Evolutionary conservation across 2,888 invertebrate genomes (phyloP).

Genomic region (Athalia circularis): DNA sequence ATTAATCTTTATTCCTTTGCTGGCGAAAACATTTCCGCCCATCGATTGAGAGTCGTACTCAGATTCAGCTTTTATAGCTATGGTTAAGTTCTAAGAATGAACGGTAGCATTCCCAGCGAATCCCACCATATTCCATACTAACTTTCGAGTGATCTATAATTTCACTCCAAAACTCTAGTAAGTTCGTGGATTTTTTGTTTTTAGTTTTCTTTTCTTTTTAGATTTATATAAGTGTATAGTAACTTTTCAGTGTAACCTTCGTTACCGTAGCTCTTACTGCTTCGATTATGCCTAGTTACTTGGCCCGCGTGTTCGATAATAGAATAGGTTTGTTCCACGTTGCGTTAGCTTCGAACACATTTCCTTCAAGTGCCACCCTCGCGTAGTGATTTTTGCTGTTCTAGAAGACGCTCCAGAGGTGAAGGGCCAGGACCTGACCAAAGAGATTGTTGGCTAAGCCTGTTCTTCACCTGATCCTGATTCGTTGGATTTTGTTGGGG

Average conservation of each 20-base stretch:
- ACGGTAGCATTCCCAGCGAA: slow-evolving; percentile 26
- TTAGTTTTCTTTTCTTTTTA: slow-evolving; percentile 47
- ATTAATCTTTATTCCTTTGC: not conserved
- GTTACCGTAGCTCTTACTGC: slow-evolving; percentile 41
- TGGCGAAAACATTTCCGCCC: slow-evolving; percentile 25
- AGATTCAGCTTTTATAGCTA: slow-evolving; percentile 32
- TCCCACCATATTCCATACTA: slow-evolving; percentile 34
- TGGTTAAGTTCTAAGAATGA: slow-evolving; percentile 27
- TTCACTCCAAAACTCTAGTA: slow-evolving; percentile 17
- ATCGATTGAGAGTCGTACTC: slow-evolving; percentile 5
- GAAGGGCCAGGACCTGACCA: slow-evolving; percentile 88
- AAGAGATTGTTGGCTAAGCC: slow-evolving; percentile 78
- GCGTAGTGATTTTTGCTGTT: slow-evolving; percentile 84
- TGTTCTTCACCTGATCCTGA: slow-evolving; percentile 62
- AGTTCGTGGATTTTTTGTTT: slow-evolving; percentile 18
- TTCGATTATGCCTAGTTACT: slow-evolving; percentile 51
- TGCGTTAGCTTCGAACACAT: slow-evolving; percentile 55
- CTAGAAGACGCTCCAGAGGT: slow-evolving; percentile 86
- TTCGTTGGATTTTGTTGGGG: slow-evolving; percentile 58
- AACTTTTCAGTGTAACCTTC: slow-evolving; percentile 54
- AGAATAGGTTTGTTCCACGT: slow-evolving; percentile 57
- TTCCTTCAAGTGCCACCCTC: slow-evolving; percentile 73
- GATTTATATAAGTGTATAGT: slow-evolving; percentile 42
- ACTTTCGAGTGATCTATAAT: slow-evolving; percentile 37
- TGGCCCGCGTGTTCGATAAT: slow-evolving; percentile 57